Evolutionary conservation across 2,113 vertebrate genomes (phyloP).

Genomic region (Paradoxurus hermaphroditus): DNA sequence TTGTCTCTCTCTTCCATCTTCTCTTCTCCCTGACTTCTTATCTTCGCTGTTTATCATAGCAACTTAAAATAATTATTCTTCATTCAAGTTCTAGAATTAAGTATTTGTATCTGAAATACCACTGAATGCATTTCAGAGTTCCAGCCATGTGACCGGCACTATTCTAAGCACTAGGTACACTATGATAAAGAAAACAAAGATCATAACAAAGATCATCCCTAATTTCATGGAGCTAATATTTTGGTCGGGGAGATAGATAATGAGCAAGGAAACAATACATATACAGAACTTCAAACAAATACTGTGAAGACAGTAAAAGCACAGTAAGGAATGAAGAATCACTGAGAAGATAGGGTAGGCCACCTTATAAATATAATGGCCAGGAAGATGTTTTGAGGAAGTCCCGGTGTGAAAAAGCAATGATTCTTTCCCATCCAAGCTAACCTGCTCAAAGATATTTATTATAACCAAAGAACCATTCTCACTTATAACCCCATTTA

Average conservation of each 20-base stretch:
- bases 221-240: slow-evolving; percentile 25
- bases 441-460: not conserved
- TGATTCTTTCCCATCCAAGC: not conserved
- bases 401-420: not conserved
- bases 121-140: not conserved
- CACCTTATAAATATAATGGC: not conserved
- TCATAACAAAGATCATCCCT: not conserved
- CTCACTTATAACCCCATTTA: not conserved
- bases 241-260: not conserved
- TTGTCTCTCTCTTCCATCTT: slow-evolving; percentile 10
- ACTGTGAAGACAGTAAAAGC: not conserved
- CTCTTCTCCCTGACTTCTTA: not conserved
- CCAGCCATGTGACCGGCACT: not conserved
- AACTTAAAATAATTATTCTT: not conserved
- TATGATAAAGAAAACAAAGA: not conserved
- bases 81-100: slow-evolving; percentile 12
- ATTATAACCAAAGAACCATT: not conserved
- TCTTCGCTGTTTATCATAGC: not conserved
- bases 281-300: not conserved
- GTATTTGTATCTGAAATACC: not conserved
- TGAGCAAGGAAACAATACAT: not conserved
- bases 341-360: not conserved
- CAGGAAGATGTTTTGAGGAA: not conserved
- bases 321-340: not conserved
- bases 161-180: not conserved